These are phyloP conservation scores for Xenopus petersii DNA, from an alignment of 2,797 vertebrate species.

Conservation along the genomic window DNA sequence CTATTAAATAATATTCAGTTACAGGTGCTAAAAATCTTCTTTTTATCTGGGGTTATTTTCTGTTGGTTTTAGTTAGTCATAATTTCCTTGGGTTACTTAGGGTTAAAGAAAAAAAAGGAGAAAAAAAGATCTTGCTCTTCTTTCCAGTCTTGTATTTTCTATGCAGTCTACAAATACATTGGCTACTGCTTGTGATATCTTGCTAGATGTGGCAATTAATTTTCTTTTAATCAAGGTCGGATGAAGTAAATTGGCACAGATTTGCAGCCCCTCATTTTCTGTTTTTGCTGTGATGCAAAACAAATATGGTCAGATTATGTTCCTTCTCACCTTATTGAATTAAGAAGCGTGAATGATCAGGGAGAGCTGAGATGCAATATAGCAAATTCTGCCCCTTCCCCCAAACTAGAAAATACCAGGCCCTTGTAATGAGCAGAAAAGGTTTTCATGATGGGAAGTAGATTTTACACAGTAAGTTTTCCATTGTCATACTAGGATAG, in stretches of 20 bases:
- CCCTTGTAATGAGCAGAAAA: conserved; percentile 24
- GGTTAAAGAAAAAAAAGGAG: conserved; percentile 55
- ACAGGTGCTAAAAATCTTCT: background rate
- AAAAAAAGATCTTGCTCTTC: conserved; percentile 42
- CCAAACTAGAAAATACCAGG: conserved; percentile 49
- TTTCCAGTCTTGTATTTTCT: conserved; percentile 42
- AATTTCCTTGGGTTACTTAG: conserved; percentile 48
- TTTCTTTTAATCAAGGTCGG: conserved; percentile 99
- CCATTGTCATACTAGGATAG: too few relatives aligned
- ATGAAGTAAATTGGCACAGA: conserved; percentile 98
- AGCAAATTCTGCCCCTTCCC: conserved; percentile 66
- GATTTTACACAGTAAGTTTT: too few relatives aligned
- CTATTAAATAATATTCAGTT: background rate
- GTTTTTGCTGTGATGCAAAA: conserved; percentile 99
- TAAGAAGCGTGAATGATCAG: conserved; percentile 98
- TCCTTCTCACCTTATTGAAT: conserved; percentile 99
- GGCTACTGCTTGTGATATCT: conserved; percentile 93
- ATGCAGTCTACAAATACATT: conserved; percentile 79
- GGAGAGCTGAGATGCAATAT: conserved; percentile 85
- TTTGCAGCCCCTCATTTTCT: conserved; percentile 97
- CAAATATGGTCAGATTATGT: conserved; percentile 99
- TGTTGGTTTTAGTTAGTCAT: conserved; percentile 48
- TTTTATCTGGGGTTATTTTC: conserved; percentile 20
- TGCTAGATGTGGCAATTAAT: conserved; percentile 99
- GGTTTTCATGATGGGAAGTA: conserved; percentile 6